Evolutionary conservation across 2,797 vertebrate species (phyloP).

Genomic region (Chrosomus eos): DNA sequence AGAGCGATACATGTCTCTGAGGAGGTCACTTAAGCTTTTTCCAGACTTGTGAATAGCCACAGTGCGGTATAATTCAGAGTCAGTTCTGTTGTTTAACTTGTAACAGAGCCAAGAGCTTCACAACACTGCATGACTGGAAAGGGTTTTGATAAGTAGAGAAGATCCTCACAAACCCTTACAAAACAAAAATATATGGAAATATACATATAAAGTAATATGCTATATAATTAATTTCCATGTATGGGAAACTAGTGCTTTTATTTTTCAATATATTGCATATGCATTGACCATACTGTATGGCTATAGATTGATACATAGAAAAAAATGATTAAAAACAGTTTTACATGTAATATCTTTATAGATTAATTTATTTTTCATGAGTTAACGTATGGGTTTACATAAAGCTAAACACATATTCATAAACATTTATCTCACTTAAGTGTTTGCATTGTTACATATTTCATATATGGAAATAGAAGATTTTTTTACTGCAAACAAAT

Average conservation of each 20-base stretch:
- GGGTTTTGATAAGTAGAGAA: constrained; percentile 13
- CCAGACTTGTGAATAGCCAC: constrained; percentile 23
- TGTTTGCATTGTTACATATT: background rate
- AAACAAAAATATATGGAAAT: background rate
- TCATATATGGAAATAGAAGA: no score
- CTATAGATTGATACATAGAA: background rate
- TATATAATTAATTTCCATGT: background rate
- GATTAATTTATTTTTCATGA: background rate
- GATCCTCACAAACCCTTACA: background rate
- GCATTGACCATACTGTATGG: background rate
- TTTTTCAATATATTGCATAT: background rate
- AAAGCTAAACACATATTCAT: background rate
- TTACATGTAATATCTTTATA: background rate
- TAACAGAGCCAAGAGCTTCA: background rate
- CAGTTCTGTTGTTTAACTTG: constrained; percentile 22
- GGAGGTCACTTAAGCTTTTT: constrained; percentile 27
- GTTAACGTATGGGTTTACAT: background rate
- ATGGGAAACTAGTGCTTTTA: background rate
- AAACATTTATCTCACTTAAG: background rate
- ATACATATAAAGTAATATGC: background rate
- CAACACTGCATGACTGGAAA: background rate
- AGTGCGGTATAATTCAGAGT: constrained; percentile 30
- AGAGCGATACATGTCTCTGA: constrained; percentile 19
- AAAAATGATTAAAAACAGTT: background rate
- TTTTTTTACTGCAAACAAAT: background rate